Evolutionary conservation across 2,888 invertebrate species (phyloP).

Genomic region (Alloplasta piceator): DNA sequence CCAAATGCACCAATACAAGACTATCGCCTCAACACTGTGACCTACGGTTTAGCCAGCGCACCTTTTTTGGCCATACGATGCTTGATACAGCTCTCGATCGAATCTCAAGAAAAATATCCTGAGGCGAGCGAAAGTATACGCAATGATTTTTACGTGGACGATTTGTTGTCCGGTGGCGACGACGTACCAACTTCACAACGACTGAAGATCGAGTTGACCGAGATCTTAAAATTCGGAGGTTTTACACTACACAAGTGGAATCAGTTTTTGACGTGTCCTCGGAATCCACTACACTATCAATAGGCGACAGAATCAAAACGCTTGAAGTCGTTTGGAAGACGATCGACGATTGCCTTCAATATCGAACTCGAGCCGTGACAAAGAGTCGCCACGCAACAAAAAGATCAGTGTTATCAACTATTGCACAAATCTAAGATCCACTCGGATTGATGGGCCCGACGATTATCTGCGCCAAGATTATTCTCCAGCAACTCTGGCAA

Average conservation of each 20-base stretch:
- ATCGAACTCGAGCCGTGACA: no score
- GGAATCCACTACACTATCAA: not conserved
- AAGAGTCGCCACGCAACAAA: not conserved
- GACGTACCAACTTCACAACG: conserved; percentile 50
- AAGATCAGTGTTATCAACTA: not conserved
- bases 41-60: conserved; percentile 69
- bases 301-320: not conserved
- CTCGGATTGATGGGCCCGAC: conserved; percentile 19
- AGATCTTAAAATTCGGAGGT: conserved; percentile 37
- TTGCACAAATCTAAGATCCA: conserved; percentile 20
- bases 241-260: conserved; percentile 67
- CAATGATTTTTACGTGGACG: conserved; percentile 72
- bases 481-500: conserved; percentile 4
- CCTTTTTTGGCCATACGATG: conserved; percentile 68
- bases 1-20: conserved; percentile 55
- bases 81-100: conserved; percentile 66
- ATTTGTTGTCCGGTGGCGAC: conserved; percentile 64
- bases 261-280: not conserved
- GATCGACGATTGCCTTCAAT: no score
- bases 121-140: conserved; percentile 49
- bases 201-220: conserved; percentile 48
- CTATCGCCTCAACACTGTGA: conserved; percentile 41
- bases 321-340: not conserved
- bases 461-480: conserved; percentile 24
- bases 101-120: conserved; percentile 58